phyloP scores from a whole-genome alignment of 1,140 invertebrate genomes.

The Venturia canescens region DNA sequence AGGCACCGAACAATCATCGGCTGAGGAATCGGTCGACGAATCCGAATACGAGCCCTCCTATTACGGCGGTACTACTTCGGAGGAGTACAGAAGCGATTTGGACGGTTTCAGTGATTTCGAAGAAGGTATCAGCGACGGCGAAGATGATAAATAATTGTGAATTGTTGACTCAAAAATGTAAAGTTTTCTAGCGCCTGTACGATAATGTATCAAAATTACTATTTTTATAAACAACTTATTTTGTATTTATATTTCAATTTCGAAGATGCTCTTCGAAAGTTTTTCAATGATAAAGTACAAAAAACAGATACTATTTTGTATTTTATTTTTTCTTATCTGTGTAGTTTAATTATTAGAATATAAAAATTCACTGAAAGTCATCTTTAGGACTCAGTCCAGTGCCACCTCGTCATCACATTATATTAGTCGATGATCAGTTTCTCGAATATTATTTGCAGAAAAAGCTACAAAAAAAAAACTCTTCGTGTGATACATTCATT shows the following conservation, averaged over 20 bases:
- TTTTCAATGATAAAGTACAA: not conserved
- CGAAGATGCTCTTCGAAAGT: not conserved
- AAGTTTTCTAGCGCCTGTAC: not conserved
- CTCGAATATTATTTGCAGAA: too few relatives aligned
- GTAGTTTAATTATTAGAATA: not conserved
- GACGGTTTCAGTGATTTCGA: slow-evolving; percentile 44
- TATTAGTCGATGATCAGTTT: too few relatives aligned
- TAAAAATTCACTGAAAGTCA: too few relatives aligned
- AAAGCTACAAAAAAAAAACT: too few relatives aligned
- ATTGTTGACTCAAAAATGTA: not conserved
- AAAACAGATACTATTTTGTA: not conserved
- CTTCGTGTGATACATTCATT: too few relatives aligned
- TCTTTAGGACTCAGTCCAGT: too few relatives aligned
- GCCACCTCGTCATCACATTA: too few relatives aligned
- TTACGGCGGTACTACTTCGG: slow-evolving; percentile 53
- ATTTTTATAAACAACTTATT: not conserved
- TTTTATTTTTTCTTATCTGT: not conserved
- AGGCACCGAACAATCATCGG: slow-evolving; percentile 51
- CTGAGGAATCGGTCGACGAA: slow-evolving; percentile 68
- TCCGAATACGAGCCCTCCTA: slow-evolving; percentile 68
- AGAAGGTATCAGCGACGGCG: slow-evolving; percentile 43
- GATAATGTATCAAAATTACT: slow-evolving; percentile 5
- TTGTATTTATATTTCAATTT: not conserved
- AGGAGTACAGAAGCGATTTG: slow-evolving; percentile 47
- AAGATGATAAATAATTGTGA: slow-evolving; percentile 40